These are phyloP conservation scores for Scaeva pyrastri DNA, from an alignment of 2,888 invertebrate genomes.

Conservation along the genomic window DNA sequence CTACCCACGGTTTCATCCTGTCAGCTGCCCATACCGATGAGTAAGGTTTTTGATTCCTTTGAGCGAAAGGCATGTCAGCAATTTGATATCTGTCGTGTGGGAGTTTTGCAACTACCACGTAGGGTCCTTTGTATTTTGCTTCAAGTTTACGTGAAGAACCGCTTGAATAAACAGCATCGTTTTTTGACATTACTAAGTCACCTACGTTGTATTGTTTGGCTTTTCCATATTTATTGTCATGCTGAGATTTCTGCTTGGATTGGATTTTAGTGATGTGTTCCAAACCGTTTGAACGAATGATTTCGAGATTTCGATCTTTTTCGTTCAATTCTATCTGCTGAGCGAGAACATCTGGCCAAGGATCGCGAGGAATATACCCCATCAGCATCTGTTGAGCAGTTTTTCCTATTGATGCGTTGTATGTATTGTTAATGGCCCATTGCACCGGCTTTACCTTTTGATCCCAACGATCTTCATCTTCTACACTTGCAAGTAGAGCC, in stretches of 20 bases:
- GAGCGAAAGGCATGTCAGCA: not conserved
- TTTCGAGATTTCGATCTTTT: constrained; percentile 6
- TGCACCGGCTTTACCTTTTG: not conserved
- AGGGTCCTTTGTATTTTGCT: constrained; percentile 26
- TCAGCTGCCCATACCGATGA: constrained; percentile 32
- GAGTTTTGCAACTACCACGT: constrained; percentile 19
- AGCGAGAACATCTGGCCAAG: constrained; percentile 27
- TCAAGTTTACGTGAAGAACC: constrained; percentile 30
- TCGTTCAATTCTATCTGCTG: constrained; percentile 17
- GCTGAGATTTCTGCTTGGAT: constrained; percentile 26
- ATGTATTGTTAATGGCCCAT: not conserved
- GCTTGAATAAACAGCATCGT: constrained; percentile 34
- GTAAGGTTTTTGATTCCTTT: constrained; percentile 16
- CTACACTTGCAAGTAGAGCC: not conserved
- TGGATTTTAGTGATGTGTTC: constrained; percentile 36
- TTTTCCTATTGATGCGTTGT: not conserved
- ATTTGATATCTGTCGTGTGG: not conserved
- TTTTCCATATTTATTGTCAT: constrained; percentile 28
- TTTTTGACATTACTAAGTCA: constrained; percentile 36
- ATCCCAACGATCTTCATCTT: not conserved
- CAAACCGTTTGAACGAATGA: constrained; percentile 22
- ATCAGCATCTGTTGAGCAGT: not conserved
- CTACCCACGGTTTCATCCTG: constrained; percentile 36
- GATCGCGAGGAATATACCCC: not conserved
- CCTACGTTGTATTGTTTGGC: constrained; percentile 28